phyloP scores from a whole-genome alignment of 2,113 vertebrate species.

The Petrocephalus zakoni region DNA sequence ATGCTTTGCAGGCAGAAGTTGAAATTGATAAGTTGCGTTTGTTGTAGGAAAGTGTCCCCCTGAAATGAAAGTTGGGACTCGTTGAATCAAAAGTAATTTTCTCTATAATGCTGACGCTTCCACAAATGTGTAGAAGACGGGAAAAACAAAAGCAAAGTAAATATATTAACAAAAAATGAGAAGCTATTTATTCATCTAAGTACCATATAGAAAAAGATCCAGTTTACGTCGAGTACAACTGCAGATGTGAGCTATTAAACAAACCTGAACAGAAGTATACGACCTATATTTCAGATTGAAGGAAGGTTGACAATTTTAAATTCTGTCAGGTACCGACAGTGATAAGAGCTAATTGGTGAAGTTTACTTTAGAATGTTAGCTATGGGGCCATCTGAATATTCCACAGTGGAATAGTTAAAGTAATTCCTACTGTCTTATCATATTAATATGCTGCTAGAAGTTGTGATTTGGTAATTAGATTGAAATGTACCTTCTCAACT shows the following conservation, averaged over 20 bases:
- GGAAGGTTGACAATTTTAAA: neutral
- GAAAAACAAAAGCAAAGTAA: slow-evolving; percentile 9
- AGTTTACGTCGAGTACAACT: neutral
- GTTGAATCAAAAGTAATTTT: slow-evolving; percentile 18
- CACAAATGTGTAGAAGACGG: neutral
- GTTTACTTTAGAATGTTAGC: neutral
- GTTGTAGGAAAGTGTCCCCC: neutral
- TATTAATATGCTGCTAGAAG: neutral
- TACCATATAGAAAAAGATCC: neutral
- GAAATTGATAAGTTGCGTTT: slow-evolving; percentile 20
- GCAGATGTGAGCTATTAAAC: neutral
- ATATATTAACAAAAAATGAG: neutral
- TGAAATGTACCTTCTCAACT: neutral
- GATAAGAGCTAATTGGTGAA: neutral
- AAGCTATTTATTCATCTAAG: neutral
- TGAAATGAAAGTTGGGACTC: neutral
- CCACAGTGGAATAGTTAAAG: neutral
- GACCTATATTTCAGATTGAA: neutral
- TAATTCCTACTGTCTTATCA: neutral
- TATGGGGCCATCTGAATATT: neutral
- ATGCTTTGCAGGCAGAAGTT: slow-evolving; percentile 3
- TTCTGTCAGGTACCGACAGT: neutral
- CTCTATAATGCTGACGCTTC: neutral
- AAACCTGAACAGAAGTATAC: neutral
- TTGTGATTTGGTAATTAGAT: neutral